A percentile compares a stretch with the other conserved stretches of the same genome.
Evolutionary conservation across 2,113 vertebrate genomes (phyloP).

Genomic region (Climacteris rufus): DNA sequence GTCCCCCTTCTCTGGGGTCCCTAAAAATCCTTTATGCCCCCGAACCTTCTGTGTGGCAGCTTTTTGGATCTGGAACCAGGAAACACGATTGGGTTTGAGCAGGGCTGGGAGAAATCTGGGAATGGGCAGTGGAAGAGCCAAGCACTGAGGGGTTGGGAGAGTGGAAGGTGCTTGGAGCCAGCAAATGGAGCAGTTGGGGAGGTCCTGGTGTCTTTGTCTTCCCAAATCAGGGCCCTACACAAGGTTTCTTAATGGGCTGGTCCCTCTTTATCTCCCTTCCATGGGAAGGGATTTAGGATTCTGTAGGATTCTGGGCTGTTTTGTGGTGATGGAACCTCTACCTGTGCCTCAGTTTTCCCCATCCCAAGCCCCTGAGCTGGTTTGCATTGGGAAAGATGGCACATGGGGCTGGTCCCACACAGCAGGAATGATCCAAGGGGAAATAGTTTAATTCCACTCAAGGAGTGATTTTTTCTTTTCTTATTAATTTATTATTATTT

Average conservation of each 20-base stretch:
- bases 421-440: rapidly evolving
- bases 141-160: neutral
- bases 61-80: neutral
- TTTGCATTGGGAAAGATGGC: neutral
- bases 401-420: rapidly evolving
- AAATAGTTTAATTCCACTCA: neutral
- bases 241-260: neutral
- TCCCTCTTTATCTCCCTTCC: neutral
- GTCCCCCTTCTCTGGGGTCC: neutral
- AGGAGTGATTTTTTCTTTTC: neutral
- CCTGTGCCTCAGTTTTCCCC: neutral
- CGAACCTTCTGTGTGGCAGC: neutral
- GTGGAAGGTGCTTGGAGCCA: neutral
- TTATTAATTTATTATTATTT: neutral
- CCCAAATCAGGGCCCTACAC: neutral
- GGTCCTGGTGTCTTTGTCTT: neutral
- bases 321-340: neutral
- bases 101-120: neutral
- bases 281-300: neutral
- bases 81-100: neutral
- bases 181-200: rapidly evolving
- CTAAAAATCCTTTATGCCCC: no score
- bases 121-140: neutral
- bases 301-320: neutral
- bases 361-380: neutral